A percentile compares a stretch with the other conserved stretches of the same genome.
These are phyloP conservation scores for Pachypeltis micranthus DNA, from an alignment of 1,140 invertebrate species.

Conservation along the genomic window DNA sequence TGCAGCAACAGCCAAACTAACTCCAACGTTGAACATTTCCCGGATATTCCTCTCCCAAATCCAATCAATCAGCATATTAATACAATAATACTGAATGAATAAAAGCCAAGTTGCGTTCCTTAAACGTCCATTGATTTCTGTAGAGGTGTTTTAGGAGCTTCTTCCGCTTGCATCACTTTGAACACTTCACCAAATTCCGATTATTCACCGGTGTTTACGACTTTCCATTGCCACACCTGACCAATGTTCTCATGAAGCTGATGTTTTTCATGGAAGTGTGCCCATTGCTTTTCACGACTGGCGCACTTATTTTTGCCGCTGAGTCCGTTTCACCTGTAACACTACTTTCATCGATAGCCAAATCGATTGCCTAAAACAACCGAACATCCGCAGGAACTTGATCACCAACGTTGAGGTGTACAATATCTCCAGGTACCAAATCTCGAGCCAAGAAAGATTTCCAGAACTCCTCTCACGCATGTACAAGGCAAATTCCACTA, in stretches of 20 bases:
- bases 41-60: constrained; percentile 78
- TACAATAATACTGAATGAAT: constrained; percentile 95
- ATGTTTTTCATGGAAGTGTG: constrained; percentile 77
- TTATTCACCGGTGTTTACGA: constrained; percentile 90
- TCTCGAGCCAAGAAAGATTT: constrained; percentile 87
- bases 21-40: constrained; percentile 99
- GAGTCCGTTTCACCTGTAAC: constrained; percentile 95
- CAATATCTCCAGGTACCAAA: constrained; percentile 95
- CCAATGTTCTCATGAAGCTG: constrained; percentile 96
- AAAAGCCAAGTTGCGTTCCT: constrained; percentile 90
- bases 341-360: constrained; percentile 94
- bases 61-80: constrained; percentile 92
- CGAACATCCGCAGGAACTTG: constrained; percentile 91
- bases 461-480: constrained; percentile 71
- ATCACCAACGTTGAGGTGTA: constrained; percentile 86
- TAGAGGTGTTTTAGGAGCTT: constrained; percentile 94
- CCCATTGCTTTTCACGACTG: constrained; percentile 50
- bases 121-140: constrained; percentile 97
- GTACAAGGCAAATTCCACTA: too few relatives aligned
- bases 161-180: constrained; percentile 98
- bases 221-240: constrained; percentile 95
- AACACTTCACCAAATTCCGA: constrained; percentile 98
- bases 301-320: constrained; percentile 51
- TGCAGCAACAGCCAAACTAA: constrained; percentile 94
- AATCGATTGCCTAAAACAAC: constrained; percentile 72